Evolutionary conservation across 2,888 invertebrate genomes (phyloP), one percentile per base, ranked within the genome.

Genomic region (Rhagium mordax): DNA sequence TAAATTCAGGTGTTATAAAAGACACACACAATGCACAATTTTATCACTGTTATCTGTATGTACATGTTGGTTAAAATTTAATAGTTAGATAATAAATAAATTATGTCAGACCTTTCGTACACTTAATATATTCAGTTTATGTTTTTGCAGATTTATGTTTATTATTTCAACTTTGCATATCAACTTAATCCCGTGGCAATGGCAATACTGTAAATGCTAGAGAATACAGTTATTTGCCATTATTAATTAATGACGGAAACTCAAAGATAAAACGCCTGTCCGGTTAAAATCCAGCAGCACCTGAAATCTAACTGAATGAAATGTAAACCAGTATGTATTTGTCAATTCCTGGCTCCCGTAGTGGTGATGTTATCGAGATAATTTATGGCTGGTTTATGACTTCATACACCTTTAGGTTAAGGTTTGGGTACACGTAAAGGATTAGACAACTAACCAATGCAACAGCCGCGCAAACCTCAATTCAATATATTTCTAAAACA

Each of bases 221-320:
- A 15, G 27, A 65, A 18, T 64, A 70, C 70, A 57, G 70, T 70
- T 70, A 70, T 49, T 70, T 24, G 64, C 61, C 64, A 57, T 57
- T 70, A 65, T 70, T 70, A 70, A 70, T 70, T 70, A 70, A 70
- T 47, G 70, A 47, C 65, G 64, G 64, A 62, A 70, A 59, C 49
- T 57, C 48, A 59, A 41, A 70, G 64, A 64, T 70, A 65, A 61
- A 64, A 64, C 51, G 48, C 16, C 27, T 70, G 55, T 53, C 49
- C 51, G 51, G 6, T 69, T 21, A 13, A 51, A 55, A 53, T 55
- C 21, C 57, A 57, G 29, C 64, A 64, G 70, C 48, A 48, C 24
- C 61, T 47, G 57, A 64, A 64, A 64, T 70, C 61, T 53, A 62
- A 62, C 64, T 59, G 64, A 65, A 70, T 59, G 64, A 70, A 64